These are phyloP conservation scores for Drosophila melanica DNA, from an alignment of 1,140 invertebrate genomes.

Conservation along the genomic window DNA sequence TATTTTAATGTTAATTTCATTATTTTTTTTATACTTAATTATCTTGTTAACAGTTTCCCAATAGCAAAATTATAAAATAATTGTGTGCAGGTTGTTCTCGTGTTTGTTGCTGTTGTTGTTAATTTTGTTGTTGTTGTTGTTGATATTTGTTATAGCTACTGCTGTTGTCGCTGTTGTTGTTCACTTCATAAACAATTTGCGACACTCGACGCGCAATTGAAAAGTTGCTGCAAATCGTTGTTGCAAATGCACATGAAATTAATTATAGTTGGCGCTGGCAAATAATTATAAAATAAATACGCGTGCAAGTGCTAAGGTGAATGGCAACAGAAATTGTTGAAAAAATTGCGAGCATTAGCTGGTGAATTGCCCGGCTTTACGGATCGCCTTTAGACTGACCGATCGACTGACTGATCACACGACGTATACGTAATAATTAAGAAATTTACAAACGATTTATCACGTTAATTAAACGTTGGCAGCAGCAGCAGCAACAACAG, in stretches of 20 bases:
- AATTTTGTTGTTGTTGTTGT: constrained; percentile 7
- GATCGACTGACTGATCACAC: constrained; percentile 46
- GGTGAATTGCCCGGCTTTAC: not conserved
- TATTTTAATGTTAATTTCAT: constrained; percentile 38
- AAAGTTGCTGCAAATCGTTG: constrained; percentile 43
- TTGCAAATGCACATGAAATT: constrained; percentile 59
- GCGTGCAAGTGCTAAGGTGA: constrained; percentile 64
- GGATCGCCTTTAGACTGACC: not conserved
- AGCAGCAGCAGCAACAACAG: constrained; percentile 35
- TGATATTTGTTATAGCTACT: constrained; percentile 25
- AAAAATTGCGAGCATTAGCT: constrained; percentile 14
- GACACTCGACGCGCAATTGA: constrained; percentile 60
- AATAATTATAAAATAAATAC: constrained; percentile 68
- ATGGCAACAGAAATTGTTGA: constrained; percentile 55
- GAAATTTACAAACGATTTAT: constrained; percentile 82
- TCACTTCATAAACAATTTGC: constrained; percentile 79
- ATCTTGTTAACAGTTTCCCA: constrained; percentile 81
- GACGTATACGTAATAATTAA: constrained; percentile 77
- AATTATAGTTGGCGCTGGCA: constrained; percentile 54
- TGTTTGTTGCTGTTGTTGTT: constrained; percentile 9
- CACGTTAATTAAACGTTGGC: constrained; percentile 77
- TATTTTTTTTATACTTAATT: constrained; percentile 60
- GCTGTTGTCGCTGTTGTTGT: constrained; percentile 53
- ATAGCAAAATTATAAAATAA: constrained; percentile 68
- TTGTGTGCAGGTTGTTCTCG: constrained; percentile 43